Percentiles rank a stretch among this genome's conserved stretches.
These are phyloP conservation scores for Phrynocephalus guinanensis DNA, from an alignment of 2,797 vertebrate species.

Conservation along the genomic window DNA sequence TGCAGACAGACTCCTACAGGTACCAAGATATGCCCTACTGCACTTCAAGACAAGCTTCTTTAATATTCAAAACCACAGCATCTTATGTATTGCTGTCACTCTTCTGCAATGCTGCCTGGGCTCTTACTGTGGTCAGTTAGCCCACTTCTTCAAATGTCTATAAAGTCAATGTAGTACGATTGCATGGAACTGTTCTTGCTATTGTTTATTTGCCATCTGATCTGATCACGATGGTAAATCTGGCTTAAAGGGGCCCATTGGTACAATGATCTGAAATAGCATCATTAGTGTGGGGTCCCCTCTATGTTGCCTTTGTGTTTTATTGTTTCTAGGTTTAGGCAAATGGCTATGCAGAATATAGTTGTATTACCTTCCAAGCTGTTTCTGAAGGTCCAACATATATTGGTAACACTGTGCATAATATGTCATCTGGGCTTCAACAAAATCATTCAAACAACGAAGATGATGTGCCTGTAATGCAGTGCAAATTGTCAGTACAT, in stretches of 20 bases:
- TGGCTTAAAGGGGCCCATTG: neutral
- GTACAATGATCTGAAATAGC: neutral
- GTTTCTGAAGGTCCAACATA: slow-evolving; percentile 98
- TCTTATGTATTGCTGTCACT: neutral
- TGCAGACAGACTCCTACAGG: neutral
- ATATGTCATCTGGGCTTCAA: slow-evolving; percentile 97
- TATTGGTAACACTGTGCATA: slow-evolving; percentile 99
- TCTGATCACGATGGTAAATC: neutral
- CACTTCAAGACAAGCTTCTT: neutral
- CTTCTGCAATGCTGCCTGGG: neutral
- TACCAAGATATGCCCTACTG: neutral
- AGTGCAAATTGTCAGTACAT: slow-evolving; percentile 22
- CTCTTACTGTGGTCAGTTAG: neutral
- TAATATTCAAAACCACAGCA: neutral
- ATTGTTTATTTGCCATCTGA: neutral
- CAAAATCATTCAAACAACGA: slow-evolving; percentile 95
- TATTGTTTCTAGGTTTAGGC: neutral
- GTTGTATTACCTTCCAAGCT: slow-evolving; percentile 91
- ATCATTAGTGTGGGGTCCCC: neutral
- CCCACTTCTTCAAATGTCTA: neutral
- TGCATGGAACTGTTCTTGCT: neutral
- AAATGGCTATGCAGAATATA: neutral
- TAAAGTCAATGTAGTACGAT: neutral
- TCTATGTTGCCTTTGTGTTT: neutral
- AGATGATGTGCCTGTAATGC: slow-evolving; percentile 92